Percentiles rank a stretch among this genome's conserved stretches.
Evolutionary conservation across 2,797 vertebrate genomes (phyloP).

Genomic region (Myripristis murdjan): DNA sequence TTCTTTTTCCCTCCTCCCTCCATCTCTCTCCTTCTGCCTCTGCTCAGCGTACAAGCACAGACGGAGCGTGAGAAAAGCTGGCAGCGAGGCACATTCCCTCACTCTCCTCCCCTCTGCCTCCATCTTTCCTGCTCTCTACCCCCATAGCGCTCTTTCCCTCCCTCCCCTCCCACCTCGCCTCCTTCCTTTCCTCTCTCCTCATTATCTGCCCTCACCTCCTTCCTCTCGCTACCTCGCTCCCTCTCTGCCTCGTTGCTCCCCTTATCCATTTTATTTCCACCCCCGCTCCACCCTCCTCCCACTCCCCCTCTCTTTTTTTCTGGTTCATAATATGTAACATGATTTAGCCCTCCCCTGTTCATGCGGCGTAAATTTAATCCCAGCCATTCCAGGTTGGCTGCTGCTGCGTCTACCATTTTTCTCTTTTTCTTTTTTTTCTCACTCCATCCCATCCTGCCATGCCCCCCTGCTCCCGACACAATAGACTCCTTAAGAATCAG

Average conservation of each 20-base stretch:
- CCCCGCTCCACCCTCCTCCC: slow-evolving; percentile 51
- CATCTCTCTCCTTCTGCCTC: slow-evolving; percentile 39
- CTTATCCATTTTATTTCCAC: slow-evolving; percentile 80
- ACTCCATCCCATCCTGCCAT: slow-evolving; percentile 41
- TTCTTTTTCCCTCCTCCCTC: slow-evolving; percentile 7
- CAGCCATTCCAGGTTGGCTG: slow-evolving; percentile 75
- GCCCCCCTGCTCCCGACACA: slow-evolving; percentile 67
- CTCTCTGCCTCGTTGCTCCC: slow-evolving; percentile 74
- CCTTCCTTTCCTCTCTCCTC: slow-evolving; percentile 6
- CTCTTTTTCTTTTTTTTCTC: slow-evolving; percentile 17
- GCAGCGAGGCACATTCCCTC: slow-evolving; percentile 66
- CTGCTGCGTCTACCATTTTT: slow-evolving; percentile 71
- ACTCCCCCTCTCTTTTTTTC: slow-evolving; percentile 48
- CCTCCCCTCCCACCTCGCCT: slow-evolving; percentile 12
- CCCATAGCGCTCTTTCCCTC: slow-evolving; percentile 43
- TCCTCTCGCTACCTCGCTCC: slow-evolving; percentile 35
- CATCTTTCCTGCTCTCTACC: slow-evolving; percentile 57
- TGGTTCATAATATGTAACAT: slow-evolving; percentile 82
- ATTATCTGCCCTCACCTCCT: slow-evolving; percentile 20
- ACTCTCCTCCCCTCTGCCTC: slow-evolving; percentile 59
- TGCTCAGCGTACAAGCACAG: slow-evolving; percentile 56
- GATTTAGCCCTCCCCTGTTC: slow-evolving; percentile 82
- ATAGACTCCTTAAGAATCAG: slow-evolving; percentile 68
- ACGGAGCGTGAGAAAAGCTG: slow-evolving; percentile 74
- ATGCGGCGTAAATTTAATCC: slow-evolving; percentile 83